Evolutionary conservation across 2,113 vertebrate species (phyloP), one percentile per base, ranked within the genome.

Genomic region (Rhinoptilus africanus): DNA sequence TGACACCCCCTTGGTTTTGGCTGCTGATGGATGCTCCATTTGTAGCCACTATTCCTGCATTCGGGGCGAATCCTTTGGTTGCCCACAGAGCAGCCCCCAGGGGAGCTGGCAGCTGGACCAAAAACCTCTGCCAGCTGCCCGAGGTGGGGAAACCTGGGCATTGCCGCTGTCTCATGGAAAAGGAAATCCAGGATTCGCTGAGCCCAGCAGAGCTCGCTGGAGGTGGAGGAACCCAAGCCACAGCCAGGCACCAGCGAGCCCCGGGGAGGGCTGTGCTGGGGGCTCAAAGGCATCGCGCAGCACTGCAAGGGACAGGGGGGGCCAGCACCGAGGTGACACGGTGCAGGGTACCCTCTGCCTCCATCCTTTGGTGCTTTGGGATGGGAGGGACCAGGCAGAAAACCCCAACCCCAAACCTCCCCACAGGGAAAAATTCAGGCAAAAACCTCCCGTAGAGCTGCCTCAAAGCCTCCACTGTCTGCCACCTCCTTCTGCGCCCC

Each of bases 371-470:
- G n/a, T 41, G n/a, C 59, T 73, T 23, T 6, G 8, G 8, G 50
- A 27, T 4, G 6, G n/a, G 53, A 62, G 18, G 17, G 14, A 69
- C 10, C 1, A 0, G 54, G 6, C 10, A 57, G 48, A 63, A 32
- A 35, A 47, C 11, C 45, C 28, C 37, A 47, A 35, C 18, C 18
- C 32, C 62, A 69, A 62, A 68, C 32, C 27, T 73, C n/a, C 50
- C n/a, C 35, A 6, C 0, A 0, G n/a, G n/a, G 6, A 35, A 84
- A 45, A 89, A 10, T 16, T n/a, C 30, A 62, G 48, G 32, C 30
- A 68, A 53, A 50, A 56, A 50, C 53, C 15, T 16, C 51, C 22
- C 2, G 1, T 11, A 27, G 24, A 59, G 37, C 28, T 16, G 37
- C 39, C 59, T 12, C 78, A 59, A 60, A 50, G 53, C 67, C 41